Base-by-base conservation (phyloP, 2,797 vertebrate genomes). In the Morelia viridis region DNA sequence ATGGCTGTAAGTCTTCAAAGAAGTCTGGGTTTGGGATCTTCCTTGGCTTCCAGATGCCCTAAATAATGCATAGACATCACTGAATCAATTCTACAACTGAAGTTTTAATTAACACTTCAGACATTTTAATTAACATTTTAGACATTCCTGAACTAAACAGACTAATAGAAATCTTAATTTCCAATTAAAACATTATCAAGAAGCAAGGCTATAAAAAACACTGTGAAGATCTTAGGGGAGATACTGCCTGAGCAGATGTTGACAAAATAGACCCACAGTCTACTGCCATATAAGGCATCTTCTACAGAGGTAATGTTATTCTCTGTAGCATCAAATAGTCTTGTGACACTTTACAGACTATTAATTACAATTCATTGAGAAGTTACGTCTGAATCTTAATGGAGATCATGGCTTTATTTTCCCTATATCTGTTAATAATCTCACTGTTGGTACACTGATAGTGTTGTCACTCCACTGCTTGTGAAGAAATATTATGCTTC, bases 41-140 rank as follows among this genome's bases (percentile, higher is more conserved):
- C 94, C 98, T 98, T 41, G 99, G 99, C 96, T 99, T 99, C 99
- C 99, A 99, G 91, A 99, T 97, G 3, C 99, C 99, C 99, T 99
- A 95, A 50, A 94, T 88, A 91, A 94, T 50, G 87, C 68, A 93
- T 87, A 89, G 88, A 85, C 5, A 60, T 24, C 62, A 86, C 17
- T 62, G 19, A 80, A 19, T 86, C 60, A 92, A n/a, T 90, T 90
- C 3, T 41, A 28, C 15, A 87, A 41, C 41, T 41, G 41, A 41
- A 57, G 0, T 28, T 61, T 53, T 76, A 50, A 90, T 26, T 85
- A n/a, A 62, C 0, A 9, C 46, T 65, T 90, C 58, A 87, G 58
- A 92, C n/a, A 68, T 53, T 53, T 53, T 53, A 50, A 90, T 26
- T 85, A n/a, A 62, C 0, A 9, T n/a, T 65, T 90, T 50, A 87